Conservation (phyloP, 2,113 vertebrate genomes). For the Microcebus murinus region DNA sequence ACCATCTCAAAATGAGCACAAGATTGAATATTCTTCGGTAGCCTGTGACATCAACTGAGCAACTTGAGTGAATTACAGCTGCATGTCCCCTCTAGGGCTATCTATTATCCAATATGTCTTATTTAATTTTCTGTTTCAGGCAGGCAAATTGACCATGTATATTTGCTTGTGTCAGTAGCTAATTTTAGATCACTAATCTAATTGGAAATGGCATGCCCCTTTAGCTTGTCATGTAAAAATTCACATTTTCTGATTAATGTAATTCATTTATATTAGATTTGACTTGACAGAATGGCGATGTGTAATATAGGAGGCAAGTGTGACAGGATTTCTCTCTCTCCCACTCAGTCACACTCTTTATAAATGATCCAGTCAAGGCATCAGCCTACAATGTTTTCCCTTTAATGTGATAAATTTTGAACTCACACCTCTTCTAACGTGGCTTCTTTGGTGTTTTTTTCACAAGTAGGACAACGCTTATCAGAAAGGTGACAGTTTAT, state of each 20-base stretch:
- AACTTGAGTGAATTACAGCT: conserved; percentile 74
- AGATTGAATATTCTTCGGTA: conserved; percentile 74
- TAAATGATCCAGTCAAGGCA: conserved; percentile 84
- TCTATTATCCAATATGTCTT: conserved; percentile 81
- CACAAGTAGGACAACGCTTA: conserved; percentile 41
- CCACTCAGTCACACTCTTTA: conserved; percentile 81
- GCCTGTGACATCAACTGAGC: conserved; percentile 74
- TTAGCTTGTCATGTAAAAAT: conserved; percentile 86
- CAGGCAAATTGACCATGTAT: conserved; percentile 81
- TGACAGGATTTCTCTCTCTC: conserved; percentile 84
- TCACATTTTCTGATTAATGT: conserved; percentile 86
- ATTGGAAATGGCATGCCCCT: conserved; percentile 85
- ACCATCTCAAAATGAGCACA: conserved; percentile 65
- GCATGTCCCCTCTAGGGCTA: conserved; percentile 68
- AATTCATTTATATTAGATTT: conserved; percentile 86
- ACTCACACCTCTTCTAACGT: conserved; percentile 45
- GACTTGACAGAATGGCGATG: conserved; percentile 84
- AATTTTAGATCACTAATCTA: conserved; percentile 85
- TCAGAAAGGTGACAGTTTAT: conserved; percentile 58
- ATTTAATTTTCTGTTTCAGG: conserved; percentile 80
- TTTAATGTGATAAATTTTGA: conserved; percentile 79
- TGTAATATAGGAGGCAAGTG: conserved; percentile 79
- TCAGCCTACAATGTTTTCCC: conserved; percentile 75
- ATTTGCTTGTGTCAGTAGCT: conserved; percentile 82
- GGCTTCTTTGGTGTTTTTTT: conserved; percentile 48